Base-by-base conservation (phyloP, 2,797 vertebrate species). In the Muscicapa comitata region DNA sequence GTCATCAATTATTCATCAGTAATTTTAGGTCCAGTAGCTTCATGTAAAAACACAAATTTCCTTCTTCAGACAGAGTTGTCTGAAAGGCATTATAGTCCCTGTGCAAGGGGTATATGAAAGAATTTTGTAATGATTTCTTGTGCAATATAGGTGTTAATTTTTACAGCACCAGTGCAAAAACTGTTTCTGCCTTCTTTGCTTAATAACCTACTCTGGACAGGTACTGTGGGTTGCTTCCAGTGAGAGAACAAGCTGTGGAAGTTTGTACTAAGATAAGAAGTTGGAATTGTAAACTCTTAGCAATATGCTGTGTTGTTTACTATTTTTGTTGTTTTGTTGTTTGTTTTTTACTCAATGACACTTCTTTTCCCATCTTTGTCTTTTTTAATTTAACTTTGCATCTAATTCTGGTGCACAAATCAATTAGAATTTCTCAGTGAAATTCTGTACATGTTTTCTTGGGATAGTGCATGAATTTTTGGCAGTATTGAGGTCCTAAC, bases 241-340 rank as follows among this genome's bases (percentile, higher is more conserved):
- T 57, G 51, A 47, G 86, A 72, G 25, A 79, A 26, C 25, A 72
- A 78, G 38, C 31, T 74, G 6, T 45, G 43, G 11, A 67, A 66
- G 14, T 43, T 82, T 51, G 23, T 59, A 21, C 3, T 38, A 28
- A 37, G 28, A n/a, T 42, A 35, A 0, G 31, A 29, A 10, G 5
- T 43, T 61, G 66, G 42, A 80, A 66, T 17, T 63, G 28, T 83
- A n/a, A 53, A 61, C 13, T 23, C 23, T 10, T 24, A 86, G 18
- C 37, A 55, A 11, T 0, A 1, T 45, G 6, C 28, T 72, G 8
- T 26, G 1, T 18, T 47, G 4, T 80, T 75, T 25, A 2, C 17
- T 57, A 2, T 10, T 61, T 91, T 67, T 79, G 12, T 37, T 67
- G 18, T 28, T 68, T 58, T 58, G 43, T 8, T 67, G 14, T 48